phyloP scores from a whole-genome alignment of 1,140 invertebrate species.

The Tetragonula clypearis region DNA sequence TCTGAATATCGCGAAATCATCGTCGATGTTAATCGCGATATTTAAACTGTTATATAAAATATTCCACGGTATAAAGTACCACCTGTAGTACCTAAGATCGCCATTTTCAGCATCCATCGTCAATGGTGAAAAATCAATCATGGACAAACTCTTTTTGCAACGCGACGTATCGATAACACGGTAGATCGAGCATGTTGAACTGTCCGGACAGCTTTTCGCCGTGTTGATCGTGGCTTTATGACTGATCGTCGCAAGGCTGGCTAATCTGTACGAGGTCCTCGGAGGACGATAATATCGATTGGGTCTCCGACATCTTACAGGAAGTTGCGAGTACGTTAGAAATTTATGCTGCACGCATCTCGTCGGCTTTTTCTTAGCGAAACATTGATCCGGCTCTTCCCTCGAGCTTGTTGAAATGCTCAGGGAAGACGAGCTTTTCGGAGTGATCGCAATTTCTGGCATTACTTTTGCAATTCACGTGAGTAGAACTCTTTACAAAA shows the following conservation, averaged over 20 bases:
- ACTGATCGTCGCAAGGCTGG: slow-evolving; percentile 22
- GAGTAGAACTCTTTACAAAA: slow-evolving; percentile 22
- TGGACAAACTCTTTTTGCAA: slow-evolving; percentile 74
- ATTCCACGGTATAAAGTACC: neutral
- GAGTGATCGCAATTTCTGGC: slow-evolving; percentile 61
- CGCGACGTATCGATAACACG: slow-evolving; percentile 34
- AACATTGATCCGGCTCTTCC: slow-evolving; percentile 32
- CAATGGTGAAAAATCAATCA: slow-evolving; percentile 72
- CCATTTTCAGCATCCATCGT: slow-evolving; percentile 47
- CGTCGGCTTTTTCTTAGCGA: slow-evolving; percentile 29
- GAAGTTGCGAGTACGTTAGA: slow-evolving; percentile 50
- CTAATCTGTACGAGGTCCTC: slow-evolving; percentile 57
- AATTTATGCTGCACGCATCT: slow-evolving; percentile 64
- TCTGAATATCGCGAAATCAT: slow-evolving; percentile 46
- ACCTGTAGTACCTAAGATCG: slow-evolving; percentile 65
- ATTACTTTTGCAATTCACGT: slow-evolving; percentile 50
- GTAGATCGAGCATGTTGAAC: slow-evolving; percentile 46
- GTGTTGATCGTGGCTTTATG: slow-evolving; percentile 27
- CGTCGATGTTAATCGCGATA: neutral
- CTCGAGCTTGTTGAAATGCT: slow-evolving; percentile 37
- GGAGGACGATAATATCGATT: slow-evolving; percentile 51
- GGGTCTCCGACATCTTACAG: slow-evolving; percentile 62
- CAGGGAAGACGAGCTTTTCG: slow-evolving; percentile 51
- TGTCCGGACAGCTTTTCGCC: slow-evolving; percentile 49
- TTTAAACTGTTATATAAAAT: neutral